Base-by-base conservation (phyloP, 2,797 vertebrate genomes). In the Arvicola amphibius region DNA sequence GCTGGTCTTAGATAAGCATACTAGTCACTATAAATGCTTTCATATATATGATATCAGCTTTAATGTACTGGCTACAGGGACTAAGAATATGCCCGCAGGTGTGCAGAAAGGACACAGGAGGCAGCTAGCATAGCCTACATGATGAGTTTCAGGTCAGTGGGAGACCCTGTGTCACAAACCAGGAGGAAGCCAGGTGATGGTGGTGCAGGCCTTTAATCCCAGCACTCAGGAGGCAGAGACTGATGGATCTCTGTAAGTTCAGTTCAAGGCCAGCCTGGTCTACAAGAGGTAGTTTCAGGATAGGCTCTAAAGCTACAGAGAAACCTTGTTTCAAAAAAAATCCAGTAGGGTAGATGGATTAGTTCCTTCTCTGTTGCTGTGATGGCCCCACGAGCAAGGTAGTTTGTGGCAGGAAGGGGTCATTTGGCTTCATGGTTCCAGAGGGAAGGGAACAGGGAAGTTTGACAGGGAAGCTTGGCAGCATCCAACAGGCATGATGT, bases 31-130 rank as follows among this genome's bases (percentile, higher is more conserved):
- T 56, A n/a, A 43, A 71, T 92, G 69, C 25, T 83, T 56, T 56
- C 53, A 56, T 32, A 89, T 27, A 95, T 3, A 48, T 65, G 83
- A 94, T 12, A 80, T 78, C 40, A 91, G 32, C 53, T 93, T 87
- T 93, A 89, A 94, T 90, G 91, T 84, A 93, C 40, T 85, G 84
- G 63, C 29, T 88, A 91, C 86, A 95, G 37, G 51, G 32, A 92
- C 79, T 83, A 79, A 92, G 4, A 90, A 40, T 90, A 80, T 76
- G 37, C 17, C 67, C 69, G 23, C 76, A 87, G 53, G 46, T 48
- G 16, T 29, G 34, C 43, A 46, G 29, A 53, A n/a, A n/a, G 77
- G 17, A 79, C 32, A 6, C 17, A 53, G 32, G 74, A 12, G 43
- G 13, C 71, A 25, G 23, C 40, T 76, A 34, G 46, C 29, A 7